A percentile compares a stretch with the other conserved stretches of the same genome.
Evolutionary conservation across 2,113 vertebrate species (phyloP).

Genomic region (Typhlomys cinereus): DNA sequence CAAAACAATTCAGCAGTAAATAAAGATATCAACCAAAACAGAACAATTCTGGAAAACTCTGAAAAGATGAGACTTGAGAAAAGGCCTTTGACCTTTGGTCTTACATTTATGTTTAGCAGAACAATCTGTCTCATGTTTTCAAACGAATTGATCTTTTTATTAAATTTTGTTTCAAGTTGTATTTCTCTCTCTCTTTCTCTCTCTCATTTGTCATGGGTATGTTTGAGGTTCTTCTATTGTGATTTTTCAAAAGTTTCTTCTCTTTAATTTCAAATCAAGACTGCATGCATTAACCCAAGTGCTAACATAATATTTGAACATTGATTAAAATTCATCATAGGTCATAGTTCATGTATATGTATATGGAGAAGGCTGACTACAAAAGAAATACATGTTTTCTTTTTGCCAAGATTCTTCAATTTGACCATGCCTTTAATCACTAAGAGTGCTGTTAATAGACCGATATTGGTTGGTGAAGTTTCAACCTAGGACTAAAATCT

Average conservation of each 20-base stretch:
- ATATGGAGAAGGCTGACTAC: neutral
- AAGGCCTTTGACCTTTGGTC: neutral
- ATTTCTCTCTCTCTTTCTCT: slow-evolving; percentile 21
- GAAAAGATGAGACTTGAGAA: neutral
- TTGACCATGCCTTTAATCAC: neutral
- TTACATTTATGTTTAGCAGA: neutral
- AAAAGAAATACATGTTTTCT: neutral
- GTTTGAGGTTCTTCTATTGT: neutral
- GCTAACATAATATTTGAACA: neutral
- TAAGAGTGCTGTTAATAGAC: neutral
- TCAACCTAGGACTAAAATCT: neutral
- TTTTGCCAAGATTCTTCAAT: neutral
- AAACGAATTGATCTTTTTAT: neutral
- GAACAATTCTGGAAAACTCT: neutral
- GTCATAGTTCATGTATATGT: neutral
- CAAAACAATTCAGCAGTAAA: no score
- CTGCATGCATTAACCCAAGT: neutral
- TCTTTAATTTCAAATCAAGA: neutral
- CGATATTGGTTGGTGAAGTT: neutral
- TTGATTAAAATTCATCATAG: neutral
- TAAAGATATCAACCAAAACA: no score
- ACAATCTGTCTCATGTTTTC: neutral
- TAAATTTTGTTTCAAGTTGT: neutral
- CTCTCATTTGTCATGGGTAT: neutral
- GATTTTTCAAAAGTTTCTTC: neutral